Conservation (phyloP, 2,888 invertebrate genomes). For the Mimumesa dahlbomi region DNA sequence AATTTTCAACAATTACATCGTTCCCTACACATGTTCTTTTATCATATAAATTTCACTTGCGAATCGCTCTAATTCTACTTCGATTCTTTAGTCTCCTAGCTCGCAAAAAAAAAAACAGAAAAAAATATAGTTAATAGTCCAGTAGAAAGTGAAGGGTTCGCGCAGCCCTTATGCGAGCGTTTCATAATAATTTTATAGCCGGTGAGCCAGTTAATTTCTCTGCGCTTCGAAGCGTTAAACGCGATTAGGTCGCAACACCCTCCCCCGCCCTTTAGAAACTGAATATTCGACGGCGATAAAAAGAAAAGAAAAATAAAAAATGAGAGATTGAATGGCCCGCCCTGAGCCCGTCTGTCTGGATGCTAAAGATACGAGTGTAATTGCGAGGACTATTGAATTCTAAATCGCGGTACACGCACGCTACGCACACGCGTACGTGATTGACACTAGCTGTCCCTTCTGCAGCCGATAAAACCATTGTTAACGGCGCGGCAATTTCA, state of each 20-base stretch:
- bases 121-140: slow-evolving; percentile 23
- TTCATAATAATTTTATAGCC: slow-evolving; percentile 71
- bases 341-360: slow-evolving; percentile 41
- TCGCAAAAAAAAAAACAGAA: no score
- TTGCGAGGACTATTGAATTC: slow-evolving; percentile 59
- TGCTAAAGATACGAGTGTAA: slow-evolving; percentile 59
- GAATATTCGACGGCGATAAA: slow-evolving; percentile 69
- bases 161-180: slow-evolving; percentile 41
- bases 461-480: slow-evolving; percentile 47
- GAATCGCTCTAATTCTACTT: no score
- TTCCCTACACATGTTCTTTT: no score
- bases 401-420: slow-evolving; percentile 45
- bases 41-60: no score
- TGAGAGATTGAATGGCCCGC: slow-evolving; percentile 65
- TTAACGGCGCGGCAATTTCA: slow-evolving; percentile 48
- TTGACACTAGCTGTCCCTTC: slow-evolving; percentile 24
- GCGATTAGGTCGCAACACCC: slow-evolving; percentile 70
- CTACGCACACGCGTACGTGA: slow-evolving; percentile 21
- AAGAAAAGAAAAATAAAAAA: no score
- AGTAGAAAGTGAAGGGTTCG: slow-evolving; percentile 2
- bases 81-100: no score
- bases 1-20: no score
- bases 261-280: slow-evolving; percentile 35
- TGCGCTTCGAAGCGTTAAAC: slow-evolving; percentile 71
- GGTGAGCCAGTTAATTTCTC: slow-evolving; percentile 73